phyloP scores from a whole-genome alignment of 2,797 vertebrate species.

The Rhinatrema bivittatum region DNA sequence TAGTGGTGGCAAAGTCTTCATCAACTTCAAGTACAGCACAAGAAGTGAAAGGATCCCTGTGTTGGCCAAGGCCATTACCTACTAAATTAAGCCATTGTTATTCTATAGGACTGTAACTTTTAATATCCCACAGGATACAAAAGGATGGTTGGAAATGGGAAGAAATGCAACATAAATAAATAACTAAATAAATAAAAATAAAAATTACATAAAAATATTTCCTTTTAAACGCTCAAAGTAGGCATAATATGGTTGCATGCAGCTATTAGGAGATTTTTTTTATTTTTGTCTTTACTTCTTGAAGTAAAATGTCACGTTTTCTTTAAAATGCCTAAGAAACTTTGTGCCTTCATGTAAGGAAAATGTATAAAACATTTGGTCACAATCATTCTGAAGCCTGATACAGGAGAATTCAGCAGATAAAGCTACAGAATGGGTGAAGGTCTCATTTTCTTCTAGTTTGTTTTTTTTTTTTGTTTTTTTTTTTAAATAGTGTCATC shows the following conservation, averaged over 20 bases:
- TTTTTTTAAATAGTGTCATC: slow-evolving; percentile 63
- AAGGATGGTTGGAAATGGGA: not conserved
- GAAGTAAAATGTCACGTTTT: slow-evolving; percentile 1
- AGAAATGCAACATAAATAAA: slow-evolving; percentile 7
- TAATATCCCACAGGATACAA: not conserved
- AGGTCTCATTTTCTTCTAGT: slow-evolving; percentile 20
- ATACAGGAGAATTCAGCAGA: slow-evolving; percentile 63
- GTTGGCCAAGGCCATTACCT: not conserved
- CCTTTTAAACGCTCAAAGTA: slow-evolving; percentile 35
- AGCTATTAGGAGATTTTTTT: slow-evolving; percentile 30
- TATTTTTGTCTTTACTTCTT: slow-evolving; percentile 24
- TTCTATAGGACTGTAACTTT: slow-evolving; percentile 4
- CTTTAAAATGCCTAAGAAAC: slow-evolving; percentile 46
- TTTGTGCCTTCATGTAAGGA: slow-evolving; percentile 73
- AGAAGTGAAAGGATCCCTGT: slow-evolving; percentile 5
- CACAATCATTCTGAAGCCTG: slow-evolving; percentile 81
- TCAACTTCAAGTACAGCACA: not conserved
- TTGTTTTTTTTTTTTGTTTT: slow-evolving; percentile 8
- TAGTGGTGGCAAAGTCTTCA: not conserved
- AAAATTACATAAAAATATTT: slow-evolving; percentile 20
- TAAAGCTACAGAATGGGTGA: slow-evolving; percentile 68
- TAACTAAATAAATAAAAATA: too few species aligned
- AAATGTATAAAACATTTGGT: slow-evolving; percentile 82
- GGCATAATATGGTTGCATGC: slow-evolving; percentile 64
- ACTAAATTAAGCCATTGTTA: not conserved